Conservation (phyloP, 2,797 vertebrate species). For the Setipinna tenuifilis region DNA sequence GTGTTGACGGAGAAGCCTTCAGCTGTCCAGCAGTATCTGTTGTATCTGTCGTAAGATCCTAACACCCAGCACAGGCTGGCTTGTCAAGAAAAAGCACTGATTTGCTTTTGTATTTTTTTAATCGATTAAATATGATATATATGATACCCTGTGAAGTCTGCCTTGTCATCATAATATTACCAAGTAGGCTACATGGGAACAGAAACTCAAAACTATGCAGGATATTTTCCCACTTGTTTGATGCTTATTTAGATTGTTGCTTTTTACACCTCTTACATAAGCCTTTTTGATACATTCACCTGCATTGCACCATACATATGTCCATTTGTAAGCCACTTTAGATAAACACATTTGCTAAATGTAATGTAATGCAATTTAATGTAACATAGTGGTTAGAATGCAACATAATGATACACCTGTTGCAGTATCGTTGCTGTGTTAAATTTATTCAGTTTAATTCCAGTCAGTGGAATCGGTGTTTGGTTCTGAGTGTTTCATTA, state of each 20-base stretch:
- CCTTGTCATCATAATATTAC: background rate
- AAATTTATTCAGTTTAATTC: background rate
- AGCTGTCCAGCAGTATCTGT: background rate
- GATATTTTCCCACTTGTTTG: too few species aligned
- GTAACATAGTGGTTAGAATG: too few species aligned
- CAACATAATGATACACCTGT: too few species aligned
- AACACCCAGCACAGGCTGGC: background rate
- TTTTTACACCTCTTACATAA: background rate
- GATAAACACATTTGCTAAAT: too few species aligned
- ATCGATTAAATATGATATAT: slow-evolving; percentile 3
- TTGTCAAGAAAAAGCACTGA: slow-evolving; percentile 12
- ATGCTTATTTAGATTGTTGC: background rate
- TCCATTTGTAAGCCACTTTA: too few species aligned
- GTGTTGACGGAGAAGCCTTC: background rate
- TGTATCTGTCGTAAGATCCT: background rate
- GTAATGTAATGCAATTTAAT: too few species aligned
- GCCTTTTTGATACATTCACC: background rate
- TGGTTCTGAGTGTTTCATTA: background rate
- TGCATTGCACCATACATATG: background rate
- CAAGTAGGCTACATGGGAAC: background rate
- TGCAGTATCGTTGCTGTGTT: too few species aligned
- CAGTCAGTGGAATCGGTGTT: background rate
- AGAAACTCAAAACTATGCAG: background rate
- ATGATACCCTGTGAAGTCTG: background rate
- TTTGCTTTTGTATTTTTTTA: slow-evolving; percentile 27